Percentiles rank a stretch among this genome's conserved stretches.
phyloP scores from a whole-genome alignment of 1,140 invertebrate genomes.

The Drosophila cardini region DNA sequence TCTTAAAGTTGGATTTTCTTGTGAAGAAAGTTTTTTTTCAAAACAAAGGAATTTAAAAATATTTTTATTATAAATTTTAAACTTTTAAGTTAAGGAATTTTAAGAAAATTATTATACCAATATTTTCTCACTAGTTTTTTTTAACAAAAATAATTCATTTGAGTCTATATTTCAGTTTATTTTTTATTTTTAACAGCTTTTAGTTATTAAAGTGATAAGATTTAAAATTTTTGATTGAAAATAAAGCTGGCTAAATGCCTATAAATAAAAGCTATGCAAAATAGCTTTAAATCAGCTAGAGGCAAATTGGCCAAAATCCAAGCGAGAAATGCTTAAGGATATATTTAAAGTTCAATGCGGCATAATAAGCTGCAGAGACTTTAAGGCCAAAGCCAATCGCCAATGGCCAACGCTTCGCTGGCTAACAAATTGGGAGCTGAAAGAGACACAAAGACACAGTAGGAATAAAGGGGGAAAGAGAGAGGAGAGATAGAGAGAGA shows the following conservation, averaged over 20 bases:
- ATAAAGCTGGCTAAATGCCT: not conserved
- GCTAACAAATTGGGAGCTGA: slow-evolving; percentile 4
- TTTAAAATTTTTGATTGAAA: too few species aligned
- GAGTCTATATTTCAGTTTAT: too few species aligned
- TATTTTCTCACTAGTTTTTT: too few species aligned
- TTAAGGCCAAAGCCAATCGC: slow-evolving; percentile 33
- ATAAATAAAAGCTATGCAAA: slow-evolving; percentile 19
- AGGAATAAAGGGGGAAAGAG: not conserved
- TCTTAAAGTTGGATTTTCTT: too few species aligned
- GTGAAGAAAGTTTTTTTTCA: not conserved
- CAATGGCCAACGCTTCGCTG: slow-evolving; percentile 36
- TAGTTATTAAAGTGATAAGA: too few species aligned
- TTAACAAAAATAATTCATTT: too few species aligned
- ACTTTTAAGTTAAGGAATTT: too few species aligned
- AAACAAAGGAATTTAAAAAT: not conserved
- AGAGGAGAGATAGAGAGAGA: not conserved
- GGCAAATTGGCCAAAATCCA: slow-evolving; percentile 50
- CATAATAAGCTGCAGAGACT: slow-evolving; percentile 61
- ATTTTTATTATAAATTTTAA: not conserved
- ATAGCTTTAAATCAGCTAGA: slow-evolving; percentile 36
- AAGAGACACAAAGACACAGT: slow-evolving; percentile 5
- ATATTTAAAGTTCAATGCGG: slow-evolving; percentile 64
- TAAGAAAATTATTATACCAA: too few species aligned
- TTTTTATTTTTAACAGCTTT: too few species aligned
- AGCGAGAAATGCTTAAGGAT: slow-evolving; percentile 43